phyloP scores from a whole-genome alignment of 2,113 vertebrate species.

The Craseonycteris thonglongyai region DNA sequence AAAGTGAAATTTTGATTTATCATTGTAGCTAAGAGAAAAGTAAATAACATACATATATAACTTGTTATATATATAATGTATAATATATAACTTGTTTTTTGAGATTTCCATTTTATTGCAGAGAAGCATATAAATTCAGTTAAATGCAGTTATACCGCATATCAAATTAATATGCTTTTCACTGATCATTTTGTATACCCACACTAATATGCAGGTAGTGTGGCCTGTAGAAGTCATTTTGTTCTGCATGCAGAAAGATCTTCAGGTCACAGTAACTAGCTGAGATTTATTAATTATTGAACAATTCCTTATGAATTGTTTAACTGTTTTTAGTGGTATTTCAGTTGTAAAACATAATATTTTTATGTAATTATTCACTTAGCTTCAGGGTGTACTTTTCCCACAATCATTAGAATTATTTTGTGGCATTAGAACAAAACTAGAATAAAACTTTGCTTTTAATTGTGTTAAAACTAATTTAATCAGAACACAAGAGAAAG shows the following conservation, averaged over 20 bases:
- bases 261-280: conserved; percentile 44
- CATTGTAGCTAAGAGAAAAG: conserved; percentile 29
- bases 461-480: conserved; percentile 41
- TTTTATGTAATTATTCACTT: conserved; percentile 31
- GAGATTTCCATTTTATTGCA: conserved; percentile 44
- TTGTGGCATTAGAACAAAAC: background rate
- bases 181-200: conserved; percentile 44
- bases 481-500: conserved; percentile 23
- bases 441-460: background rate
- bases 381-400: conserved; percentile 26
- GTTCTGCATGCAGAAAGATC: background rate
- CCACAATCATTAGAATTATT: conserved; percentile 42
- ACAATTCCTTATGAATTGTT: conserved; percentile 62
- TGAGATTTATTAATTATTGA: conserved; percentile 26
- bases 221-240: conserved; percentile 17
- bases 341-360: conserved; percentile 35
- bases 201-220: conserved; percentile 56
- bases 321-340: conserved; percentile 24
- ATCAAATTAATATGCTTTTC: conserved; percentile 56
- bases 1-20: conserved; percentile 61
- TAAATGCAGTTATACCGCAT: conserved; percentile 53
- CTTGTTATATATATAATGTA: no score
- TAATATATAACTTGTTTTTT: conserved; percentile 47
- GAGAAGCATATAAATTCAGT: conserved; percentile 59
- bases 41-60: conserved; percentile 50